These are phyloP conservation scores for Eunapius fragilis DNA, from an alignment of 37 sponge, comb jelly and placozoan species.

Conservation along the genomic window DNA sequence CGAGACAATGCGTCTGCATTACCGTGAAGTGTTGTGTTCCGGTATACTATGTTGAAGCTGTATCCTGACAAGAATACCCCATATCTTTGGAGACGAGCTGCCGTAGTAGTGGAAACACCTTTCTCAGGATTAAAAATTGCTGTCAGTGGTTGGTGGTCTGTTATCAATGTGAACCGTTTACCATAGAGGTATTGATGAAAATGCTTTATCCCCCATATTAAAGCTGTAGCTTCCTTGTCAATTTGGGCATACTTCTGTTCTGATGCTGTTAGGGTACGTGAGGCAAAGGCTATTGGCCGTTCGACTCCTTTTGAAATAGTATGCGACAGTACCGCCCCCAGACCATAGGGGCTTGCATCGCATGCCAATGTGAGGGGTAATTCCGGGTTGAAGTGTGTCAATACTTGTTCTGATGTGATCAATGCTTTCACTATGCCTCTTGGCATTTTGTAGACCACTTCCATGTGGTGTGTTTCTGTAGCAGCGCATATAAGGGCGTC, in stretches of 20 bases:
- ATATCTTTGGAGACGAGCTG: slow-evolving; percentile 51
- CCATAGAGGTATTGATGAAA: slow-evolving; percentile 74
- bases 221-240: slow-evolving; percentile 47
- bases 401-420: slow-evolving; percentile 17
- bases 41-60: slow-evolving; percentile 39
- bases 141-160: slow-evolving; percentile 58
- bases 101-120: slow-evolving; percentile 27
- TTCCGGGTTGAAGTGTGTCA: slow-evolving; percentile 28
- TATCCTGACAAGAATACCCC: slow-evolving; percentile 45
- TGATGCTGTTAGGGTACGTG: slow-evolving; percentile 39
- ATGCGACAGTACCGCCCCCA: slow-evolving; percentile 58
- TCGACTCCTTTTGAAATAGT: slow-evolving; percentile 29
- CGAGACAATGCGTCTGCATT: slow-evolving; percentile 70
- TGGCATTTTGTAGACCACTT: slow-evolving; percentile 17
- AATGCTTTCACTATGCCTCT: slow-evolving; percentile 24
- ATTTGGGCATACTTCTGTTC: slow-evolving; percentile 69
- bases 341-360: slow-evolving; percentile 51
- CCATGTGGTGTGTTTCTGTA: slow-evolving; percentile 32
- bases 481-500: slow-evolving; percentile 31
- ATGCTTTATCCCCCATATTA: slow-evolving; percentile 41
- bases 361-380: slow-evolving; percentile 23
- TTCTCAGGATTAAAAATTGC: slow-evolving; percentile 50
- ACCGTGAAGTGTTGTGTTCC: slow-evolving; percentile 31
- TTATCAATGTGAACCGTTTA: slow-evolving; percentile 47
- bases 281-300: slow-evolving; percentile 52